Percentiles rank a stretch among this genome's conserved stretches.
Evolutionary conservation across 2,113 vertebrate genomes (phyloP).

Genomic region (Myrmecophaga tridactyla): DNA sequence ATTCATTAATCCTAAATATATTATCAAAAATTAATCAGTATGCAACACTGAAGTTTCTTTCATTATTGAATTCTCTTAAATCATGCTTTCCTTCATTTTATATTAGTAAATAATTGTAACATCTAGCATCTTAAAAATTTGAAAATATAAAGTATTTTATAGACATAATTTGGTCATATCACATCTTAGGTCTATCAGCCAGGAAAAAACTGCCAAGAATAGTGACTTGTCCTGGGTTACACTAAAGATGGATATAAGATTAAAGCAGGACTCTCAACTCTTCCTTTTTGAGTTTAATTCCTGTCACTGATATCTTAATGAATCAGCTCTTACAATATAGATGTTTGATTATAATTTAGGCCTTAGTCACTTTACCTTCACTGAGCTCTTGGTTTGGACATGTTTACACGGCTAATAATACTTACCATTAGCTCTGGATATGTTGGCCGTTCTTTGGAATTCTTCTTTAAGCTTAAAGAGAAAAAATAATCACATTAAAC

Average conservation of each 20-base stretch:
- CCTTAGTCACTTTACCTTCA: neutral
- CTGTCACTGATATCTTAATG: neutral
- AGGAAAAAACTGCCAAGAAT: neutral
- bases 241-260: neutral
- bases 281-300: neutral
- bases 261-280: neutral
- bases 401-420: conserved; percentile 2
- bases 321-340: neutral
- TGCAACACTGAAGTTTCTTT: neutral
- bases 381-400: neutral
- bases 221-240: neutral
- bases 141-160: neutral
- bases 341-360: neutral
- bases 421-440: conserved; percentile 98
- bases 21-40: neutral
- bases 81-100: neutral
- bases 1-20: neutral
- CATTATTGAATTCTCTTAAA: neutral
- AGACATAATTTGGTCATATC: neutral
- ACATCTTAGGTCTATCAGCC: neutral
- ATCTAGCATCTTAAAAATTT: neutral
- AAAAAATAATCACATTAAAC: conserved; percentile 48
- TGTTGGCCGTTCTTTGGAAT: conserved; percentile 96
- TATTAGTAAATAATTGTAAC: neutral
- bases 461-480: conserved; percentile 95